Base-by-base conservation (phyloP, 2,797 vertebrate species). In the Phataginus tricuspis region DNA sequence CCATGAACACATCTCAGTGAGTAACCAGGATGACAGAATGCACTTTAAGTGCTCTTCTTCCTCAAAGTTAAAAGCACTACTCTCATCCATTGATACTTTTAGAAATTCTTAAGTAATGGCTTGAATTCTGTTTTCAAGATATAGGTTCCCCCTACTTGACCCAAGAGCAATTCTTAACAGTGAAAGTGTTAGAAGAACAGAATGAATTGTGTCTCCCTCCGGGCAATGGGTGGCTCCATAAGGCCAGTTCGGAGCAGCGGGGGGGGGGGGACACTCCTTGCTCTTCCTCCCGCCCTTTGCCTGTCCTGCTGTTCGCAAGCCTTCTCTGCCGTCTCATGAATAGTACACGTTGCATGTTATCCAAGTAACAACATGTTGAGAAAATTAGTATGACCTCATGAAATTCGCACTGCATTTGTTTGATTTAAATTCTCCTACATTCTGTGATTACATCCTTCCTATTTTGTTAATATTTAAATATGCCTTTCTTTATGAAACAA, bases 101-200 rank as follows among this genome's bases (percentile, higher is more conserved):
- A 90, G 92, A 96, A 96, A 95, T 93, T 87, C 91, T 91, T 87
- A 93, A 95, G 25, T 61, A 96, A 97, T 13, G 75, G 79, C 63
- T 75, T 91, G 64, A 78, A 90, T 68, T 85, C 9, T 63, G 92
- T 49, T 94, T 93, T 97, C 39, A 90, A 82, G 83, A 80, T 49
- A 69, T 0, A 93, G 45, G 49, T 25, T 69, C 37, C 23, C 42
- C 14, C 27, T 39, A 13, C 57, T 87, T 34, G 72, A 34, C 49
- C 51, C 34, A 7, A 68, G 29, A 66, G 75, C 72, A 69, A 39
- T 59, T 85, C 31, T 83, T 37, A 61, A 91, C 12, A 34, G 83
- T 25, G 61, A 78, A 64, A 59, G 34, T 37, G 2, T 34, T 19
- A n/a, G 61, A 39, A 55, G 42, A 51, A 39, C 11, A 61, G 85